Base-by-base conservation (phyloP, 2,888 invertebrate species). In the Gortyna flavago region DNA sequence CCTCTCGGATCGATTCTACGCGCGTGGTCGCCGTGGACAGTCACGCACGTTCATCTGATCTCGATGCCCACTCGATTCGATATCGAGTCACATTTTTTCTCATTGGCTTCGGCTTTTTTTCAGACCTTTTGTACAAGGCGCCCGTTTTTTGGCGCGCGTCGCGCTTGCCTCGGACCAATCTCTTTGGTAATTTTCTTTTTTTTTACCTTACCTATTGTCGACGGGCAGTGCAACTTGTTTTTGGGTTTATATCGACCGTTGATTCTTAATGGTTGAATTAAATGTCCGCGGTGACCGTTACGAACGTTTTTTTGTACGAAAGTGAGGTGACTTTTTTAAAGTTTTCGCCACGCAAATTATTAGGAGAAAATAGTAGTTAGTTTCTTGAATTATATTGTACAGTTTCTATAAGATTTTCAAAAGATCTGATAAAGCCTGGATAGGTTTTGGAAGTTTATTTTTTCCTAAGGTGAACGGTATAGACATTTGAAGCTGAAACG, bases 1-100 rank as follows among this genome's bases (percentile, higher is more conserved):
- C 93, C 91, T 80, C 68, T 69, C 89, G 84, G 90, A 93, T 93
- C 92, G 91, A 93, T 92, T 93, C 89, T 88, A 74, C 89, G 93
- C 94, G 93, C 94, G 93, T 92, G 74, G 74, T 74, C 25, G 44
- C 59, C 35, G 59, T 44, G 93, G 92, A 88, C 89, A 91, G 95
- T 94, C 93, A 96, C 95, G 96, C 96, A 95, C 95, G 95, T 92
- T 91, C 74, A 84, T 79, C 84, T 81, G 87, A 83, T 89, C 89
- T 89, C 91, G 92, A 92, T 91, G 91, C 90, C 92, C 91, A 91
- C 92, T 93, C 93, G 93, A 93, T 94, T 93, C 92, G 94, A 92
- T 92, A 93, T 92, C 92, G 93, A 92, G 89, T 90, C 87, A 87
- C 79, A 91, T 91, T 93, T 94, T 93, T 92, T 92, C 89, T 89